A percentile compares a stretch with the other conserved stretches of the same genome.
Conservation (phyloP, 92 coral and sea anemone genomes). For the Chrysogorgia sp. region DNA sequence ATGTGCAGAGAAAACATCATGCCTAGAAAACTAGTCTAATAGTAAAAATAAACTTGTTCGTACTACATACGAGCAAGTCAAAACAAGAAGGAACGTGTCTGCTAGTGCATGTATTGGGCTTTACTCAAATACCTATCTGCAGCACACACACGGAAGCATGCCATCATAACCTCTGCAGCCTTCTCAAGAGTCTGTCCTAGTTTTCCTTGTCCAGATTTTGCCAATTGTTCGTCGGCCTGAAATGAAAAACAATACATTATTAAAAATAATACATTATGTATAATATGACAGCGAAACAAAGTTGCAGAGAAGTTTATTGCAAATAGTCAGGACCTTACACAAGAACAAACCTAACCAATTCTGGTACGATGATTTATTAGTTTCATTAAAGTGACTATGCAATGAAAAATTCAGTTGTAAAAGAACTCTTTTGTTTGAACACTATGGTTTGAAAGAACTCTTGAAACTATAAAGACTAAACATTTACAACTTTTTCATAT, state of each 20-base stretch:
- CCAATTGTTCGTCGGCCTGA: slow-evolving; percentile 88
- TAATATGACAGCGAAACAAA: not conserved
- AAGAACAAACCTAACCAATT: not conserved
- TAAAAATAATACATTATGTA: not conserved
- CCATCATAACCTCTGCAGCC: slow-evolving; percentile 98
- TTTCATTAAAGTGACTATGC: too few relatives aligned
- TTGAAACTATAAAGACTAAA: too few relatives aligned
- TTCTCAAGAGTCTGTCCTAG: slow-evolving; percentile 89
- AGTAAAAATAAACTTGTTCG: too few relatives aligned
- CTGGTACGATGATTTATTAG: too few relatives aligned
- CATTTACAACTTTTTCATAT: too few relatives aligned
- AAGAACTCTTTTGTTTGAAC: too few relatives aligned
- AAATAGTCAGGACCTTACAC: not conserved
- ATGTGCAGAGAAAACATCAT: too few relatives aligned
- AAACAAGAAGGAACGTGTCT: not conserved
- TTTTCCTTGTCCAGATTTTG: slow-evolving; percentile 75
- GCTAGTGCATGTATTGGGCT: not conserved
- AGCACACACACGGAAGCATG: slow-evolving; percentile 97
- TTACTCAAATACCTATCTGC: slow-evolving; percentile 80
- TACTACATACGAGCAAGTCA: not conserved
- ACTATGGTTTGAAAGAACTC: too few relatives aligned
- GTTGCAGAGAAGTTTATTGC: not conserved
- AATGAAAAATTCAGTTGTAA: too few relatives aligned
- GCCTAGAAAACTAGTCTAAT: too few relatives aligned
- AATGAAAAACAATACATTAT: not conserved